Evolutionary conservation across 1,140 invertebrate genomes (phyloP), one percentile per base, ranked within the genome.

Genomic region (Mycetomoellerius zeteki): DNA sequence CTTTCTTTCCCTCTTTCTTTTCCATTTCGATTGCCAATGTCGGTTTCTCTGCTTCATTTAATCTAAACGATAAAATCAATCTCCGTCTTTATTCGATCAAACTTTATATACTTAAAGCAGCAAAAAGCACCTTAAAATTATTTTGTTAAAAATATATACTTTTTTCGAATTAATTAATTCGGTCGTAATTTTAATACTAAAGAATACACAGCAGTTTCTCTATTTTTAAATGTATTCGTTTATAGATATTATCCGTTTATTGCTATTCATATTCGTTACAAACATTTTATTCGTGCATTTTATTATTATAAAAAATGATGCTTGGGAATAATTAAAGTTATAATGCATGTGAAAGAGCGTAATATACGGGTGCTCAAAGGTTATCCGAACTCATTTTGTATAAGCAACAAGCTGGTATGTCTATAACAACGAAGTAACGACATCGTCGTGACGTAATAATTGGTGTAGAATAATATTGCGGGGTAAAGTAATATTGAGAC

Each of bases 351-450:
- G 24, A 73, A 47, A 82, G 10, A 1, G 21, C 16, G 2, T 69
- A 33, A 86, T 87, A 30, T 52, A 56, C 47, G n/a, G 52, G 47
- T 72, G 56, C 33, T 73, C 24, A 75, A 58, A 56, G 52, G 60
- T 87, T 87, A 87, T 85, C 86, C 12, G 14, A 62, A 16, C 37
- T 85, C 30, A 77, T 78, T 85, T 86, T n/a, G 52, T 73, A 72
- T 37, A 47, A 65, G 37, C 52, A 62, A 67, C 71, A 84, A 87
- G 86, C 69, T 64, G 54, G 67, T 62, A 14, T 30, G 73, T 21
- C 43, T 65, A 77, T 73, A 62, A 54, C 33, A 69, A 64, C 58
- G 62, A 85, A 47, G 65, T 86, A 62, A 72, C 24, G 47, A 82
- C 33, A 33, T 87, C 75, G 76, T 81, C 21, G 30, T 82, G 78